Evolutionary conservation across 1,140 invertebrate genomes (phyloP).

Genomic region (Chrysomallon squamiferum): DNA sequence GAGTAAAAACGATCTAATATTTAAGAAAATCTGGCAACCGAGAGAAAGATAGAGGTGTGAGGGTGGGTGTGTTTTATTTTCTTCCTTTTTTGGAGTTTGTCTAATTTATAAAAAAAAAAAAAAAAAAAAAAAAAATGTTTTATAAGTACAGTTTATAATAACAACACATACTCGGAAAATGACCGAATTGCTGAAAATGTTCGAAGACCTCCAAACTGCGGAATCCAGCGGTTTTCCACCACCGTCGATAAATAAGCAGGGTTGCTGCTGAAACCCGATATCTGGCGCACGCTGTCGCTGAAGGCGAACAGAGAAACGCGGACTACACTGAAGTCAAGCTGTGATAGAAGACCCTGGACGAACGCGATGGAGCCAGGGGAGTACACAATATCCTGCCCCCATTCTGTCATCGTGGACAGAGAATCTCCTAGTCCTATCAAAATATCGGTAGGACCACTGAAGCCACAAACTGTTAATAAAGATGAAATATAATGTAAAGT

Average conservation of each 20-base stretch:
- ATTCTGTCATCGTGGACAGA: background rate
- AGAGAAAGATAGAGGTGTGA: too few species aligned
- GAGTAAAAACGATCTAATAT: too few species aligned
- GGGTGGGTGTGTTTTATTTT: too few species aligned
- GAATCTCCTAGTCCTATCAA: background rate
- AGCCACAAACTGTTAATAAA: background rate
- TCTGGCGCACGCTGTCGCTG: background rate
- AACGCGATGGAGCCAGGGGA: background rate
- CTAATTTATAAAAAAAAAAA: too few species aligned
- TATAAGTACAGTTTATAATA: too few species aligned
- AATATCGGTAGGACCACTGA: background rate
- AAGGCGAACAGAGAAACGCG: background rate
- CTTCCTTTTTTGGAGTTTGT: too few species aligned
- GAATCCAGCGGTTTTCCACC: background rate
- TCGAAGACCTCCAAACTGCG: background rate
- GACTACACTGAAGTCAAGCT: background rate
- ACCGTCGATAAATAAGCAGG: background rate
- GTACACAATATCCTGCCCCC: background rate
- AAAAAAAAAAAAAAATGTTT: too few species aligned
- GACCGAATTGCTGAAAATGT: background rate
- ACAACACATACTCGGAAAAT: background rate
- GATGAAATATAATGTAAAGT: background rate
- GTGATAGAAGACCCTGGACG: background rate
- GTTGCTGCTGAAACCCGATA: background rate
- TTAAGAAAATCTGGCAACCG: too few species aligned